Base-by-base conservation (phyloP, 2,888 invertebrate species). In the Allophyes oxyacanthae region DNA sequence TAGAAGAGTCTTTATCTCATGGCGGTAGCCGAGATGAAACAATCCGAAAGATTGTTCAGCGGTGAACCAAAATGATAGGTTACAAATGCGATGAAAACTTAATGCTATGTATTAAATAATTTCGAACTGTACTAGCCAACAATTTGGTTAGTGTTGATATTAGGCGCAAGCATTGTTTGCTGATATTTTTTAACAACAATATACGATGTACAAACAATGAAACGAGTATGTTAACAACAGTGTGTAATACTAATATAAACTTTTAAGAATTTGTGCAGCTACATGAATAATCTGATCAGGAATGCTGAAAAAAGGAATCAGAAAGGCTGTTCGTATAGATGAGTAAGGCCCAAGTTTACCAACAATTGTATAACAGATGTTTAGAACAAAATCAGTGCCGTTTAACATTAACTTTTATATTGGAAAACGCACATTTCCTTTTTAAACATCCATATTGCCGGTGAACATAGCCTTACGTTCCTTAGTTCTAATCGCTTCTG, bases 41-140 rank as follows among this genome's bases (percentile, higher is more conserved):
- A 77, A 79, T 77, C 76, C 51, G 60, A 75, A 68, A 71, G 69
- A 69, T 72, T 57, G 70, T 64, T 57, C 56, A 43, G 36, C 53
- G 79, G 73, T 71, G 56, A 71, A 67, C 69, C 60, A 55, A 81
- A 85, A 85, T 83, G 59, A 81, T 77, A 79, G 76, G 78, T 75
- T 81, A 44, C 46, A 53, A 66, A 58, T 58, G 34, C 64, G 60
- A 77, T 79, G 68, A 75, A 69, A 71, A 75, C 70, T 75, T 83
- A 79, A 87, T 84, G 73, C 61, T 65, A 79, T 65, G 55, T 63
- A 72, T 82, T 82, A 78, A 69, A 48, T 52, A 44, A 58, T 50
- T 60, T 54, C 53, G 51, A 72, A 72, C 49, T 53, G 61, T 73
- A 78, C 64, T 56, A 77, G 62, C 59, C 30, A 36, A 58, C 62